Conservation (phyloP, 53 echinoderm and acorn worm genomes). For the Zoroaster sp. region DNA sequence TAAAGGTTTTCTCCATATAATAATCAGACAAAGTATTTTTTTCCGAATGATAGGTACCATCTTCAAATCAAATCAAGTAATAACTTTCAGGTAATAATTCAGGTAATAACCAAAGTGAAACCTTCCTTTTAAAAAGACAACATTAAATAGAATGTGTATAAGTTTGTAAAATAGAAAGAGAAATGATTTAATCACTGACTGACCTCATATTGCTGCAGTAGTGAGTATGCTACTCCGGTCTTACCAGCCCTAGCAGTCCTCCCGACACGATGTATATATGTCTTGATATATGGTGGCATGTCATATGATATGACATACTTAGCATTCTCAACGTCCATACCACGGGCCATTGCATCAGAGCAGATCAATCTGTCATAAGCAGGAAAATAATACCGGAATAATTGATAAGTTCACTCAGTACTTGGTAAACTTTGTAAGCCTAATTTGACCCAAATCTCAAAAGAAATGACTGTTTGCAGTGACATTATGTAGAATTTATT, state of each 20-base stretch:
- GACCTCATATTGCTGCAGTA: slow-evolving; percentile 73
- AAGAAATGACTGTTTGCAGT: too few relatives aligned
- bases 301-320: slow-evolving; percentile 90
- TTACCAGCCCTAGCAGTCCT: slow-evolving; percentile 90
- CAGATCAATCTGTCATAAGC: slow-evolving; percentile 67
- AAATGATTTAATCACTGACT: background rate
- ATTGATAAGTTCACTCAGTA: too few relatives aligned
- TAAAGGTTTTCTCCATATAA: too few relatives aligned
- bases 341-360: slow-evolving; percentile 97
- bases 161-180: too few relatives aligned
- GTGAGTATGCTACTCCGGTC: slow-evolving; percentile 70
- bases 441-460: too few relatives aligned
- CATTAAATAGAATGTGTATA: background rate
- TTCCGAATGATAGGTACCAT: too few relatives aligned
- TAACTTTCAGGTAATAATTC: background rate
- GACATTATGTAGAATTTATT: too few relatives aligned
- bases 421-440: too few relatives aligned
- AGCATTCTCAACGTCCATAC: slow-evolving; percentile 89
- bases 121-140: background rate
- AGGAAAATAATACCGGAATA: too few relatives aligned
- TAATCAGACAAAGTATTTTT: background rate
- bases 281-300: slow-evolving; percentile 84
- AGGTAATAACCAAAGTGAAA: background rate
- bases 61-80: too few relatives aligned
- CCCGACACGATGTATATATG: slow-evolving; percentile 97